Evolutionary conservation across 2,113 vertebrate species (phyloP).

Genomic region (Daboia siamensis): DNA sequence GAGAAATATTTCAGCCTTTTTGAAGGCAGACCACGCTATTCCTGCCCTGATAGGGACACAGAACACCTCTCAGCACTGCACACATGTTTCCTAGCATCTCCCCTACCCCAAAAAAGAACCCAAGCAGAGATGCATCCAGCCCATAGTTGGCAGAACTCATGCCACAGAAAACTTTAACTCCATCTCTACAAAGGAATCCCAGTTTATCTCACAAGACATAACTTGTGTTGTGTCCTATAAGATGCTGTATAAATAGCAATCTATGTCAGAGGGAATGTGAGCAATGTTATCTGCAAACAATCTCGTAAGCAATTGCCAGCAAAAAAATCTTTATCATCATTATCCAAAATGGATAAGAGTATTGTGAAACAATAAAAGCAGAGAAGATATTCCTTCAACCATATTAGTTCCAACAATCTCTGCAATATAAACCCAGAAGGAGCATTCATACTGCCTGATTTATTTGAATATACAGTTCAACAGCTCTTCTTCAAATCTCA

Average conservation of each 20-base stretch:
- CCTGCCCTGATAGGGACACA: neutral
- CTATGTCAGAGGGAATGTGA: neutral
- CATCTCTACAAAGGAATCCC: neutral
- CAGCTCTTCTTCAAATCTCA: neutral
- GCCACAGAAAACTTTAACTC: neutral
- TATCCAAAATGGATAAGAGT: neutral
- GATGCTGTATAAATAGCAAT: neutral
- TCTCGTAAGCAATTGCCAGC: neutral
- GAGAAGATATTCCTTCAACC: neutral
- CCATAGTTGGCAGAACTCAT: neutral
- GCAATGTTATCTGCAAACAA: neutral
- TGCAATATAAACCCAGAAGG: neutral
- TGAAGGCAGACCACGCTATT: neutral
- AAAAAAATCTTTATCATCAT: neutral
- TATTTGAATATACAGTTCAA: neutral
- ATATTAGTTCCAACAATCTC: neutral
- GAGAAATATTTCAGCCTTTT: neutral
- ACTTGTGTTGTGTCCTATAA: neutral
- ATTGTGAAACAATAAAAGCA: neutral
- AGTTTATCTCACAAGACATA: neutral
- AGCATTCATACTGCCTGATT: neutral
- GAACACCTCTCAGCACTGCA: neutral
- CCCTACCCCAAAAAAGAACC: too few species aligned
- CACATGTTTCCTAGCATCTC: neutral
- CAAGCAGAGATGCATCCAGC: neutral